A percentile compares a stretch with the other conserved stretches of the same genome.
These are phyloP conservation scores for Arvicanthis niloticus DNA, from an alignment of 2,113 vertebrate genomes.

Conservation along the genomic window DNA sequence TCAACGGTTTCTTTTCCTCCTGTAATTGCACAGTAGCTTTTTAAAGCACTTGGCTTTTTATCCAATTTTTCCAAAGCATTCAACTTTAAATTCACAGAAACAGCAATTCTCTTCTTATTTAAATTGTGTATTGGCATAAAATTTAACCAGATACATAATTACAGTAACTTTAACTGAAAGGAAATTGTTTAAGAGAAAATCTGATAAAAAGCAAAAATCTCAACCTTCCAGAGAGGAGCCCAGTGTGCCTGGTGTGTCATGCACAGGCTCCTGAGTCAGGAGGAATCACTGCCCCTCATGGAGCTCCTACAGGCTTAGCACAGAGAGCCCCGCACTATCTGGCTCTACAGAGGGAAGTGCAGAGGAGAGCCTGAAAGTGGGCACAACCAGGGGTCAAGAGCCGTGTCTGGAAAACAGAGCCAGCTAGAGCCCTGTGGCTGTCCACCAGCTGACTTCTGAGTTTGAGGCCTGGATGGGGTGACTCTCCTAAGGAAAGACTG, in stretches of 20 bases:
- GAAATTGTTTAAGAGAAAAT: neutral
- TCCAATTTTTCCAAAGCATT: neutral
- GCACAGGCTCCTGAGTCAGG: fast-evolving
- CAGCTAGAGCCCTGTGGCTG: neutral
- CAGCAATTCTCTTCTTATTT: constrained; percentile 8
- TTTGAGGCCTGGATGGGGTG: fast-evolving
- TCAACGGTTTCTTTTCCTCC: neutral
- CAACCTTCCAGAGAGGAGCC: neutral
- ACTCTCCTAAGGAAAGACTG: neutral
- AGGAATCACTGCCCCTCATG: neutral
- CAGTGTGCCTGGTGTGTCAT: neutral
- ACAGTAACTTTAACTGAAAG: neutral
- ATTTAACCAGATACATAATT: neutral
- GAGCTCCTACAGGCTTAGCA: neutral
- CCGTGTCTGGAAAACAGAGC: neutral
- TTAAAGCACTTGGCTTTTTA: neutral
- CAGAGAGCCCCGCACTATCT: neutral
- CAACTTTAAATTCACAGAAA: constrained; percentile 5
- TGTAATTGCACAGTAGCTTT: neutral
- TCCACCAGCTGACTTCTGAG: neutral
- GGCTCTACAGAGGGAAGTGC: neutral
- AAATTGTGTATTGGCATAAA: neutral
- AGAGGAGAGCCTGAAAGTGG: neutral
- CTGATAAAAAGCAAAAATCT: neutral
- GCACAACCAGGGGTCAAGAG: neutral